phyloP scores from a whole-genome alignment of 2,797 vertebrate species.

The Yasuhikotakia modesta region DNA sequence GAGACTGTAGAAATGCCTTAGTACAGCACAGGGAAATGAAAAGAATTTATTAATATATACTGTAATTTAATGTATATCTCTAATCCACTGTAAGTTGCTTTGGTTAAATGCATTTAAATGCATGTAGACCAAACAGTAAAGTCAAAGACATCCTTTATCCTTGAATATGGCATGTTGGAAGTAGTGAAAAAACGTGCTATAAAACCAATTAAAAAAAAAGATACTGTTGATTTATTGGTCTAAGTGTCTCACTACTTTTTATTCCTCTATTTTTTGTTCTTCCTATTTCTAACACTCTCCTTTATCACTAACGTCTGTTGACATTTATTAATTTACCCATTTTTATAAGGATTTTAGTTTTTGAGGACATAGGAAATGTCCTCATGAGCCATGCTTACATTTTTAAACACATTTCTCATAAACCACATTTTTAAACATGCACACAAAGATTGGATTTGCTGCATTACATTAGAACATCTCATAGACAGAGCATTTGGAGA shows the following conservation, averaged over 20 bases:
- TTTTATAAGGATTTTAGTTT: no score
- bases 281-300: slow-evolving; percentile 3
- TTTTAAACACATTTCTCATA: no score
- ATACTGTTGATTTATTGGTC: slow-evolving; percentile 69
- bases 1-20: background rate
- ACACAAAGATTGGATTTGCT: no score
- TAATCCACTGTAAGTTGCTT: background rate
- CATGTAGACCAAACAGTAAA: background rate
- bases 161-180: slow-evolving; percentile 66
- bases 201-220: slow-evolving; percentile 72
- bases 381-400: no score
- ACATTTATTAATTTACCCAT: no score
- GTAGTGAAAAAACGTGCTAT: slow-evolving; percentile 69
- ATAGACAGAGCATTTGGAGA: no score
- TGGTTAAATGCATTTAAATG: background rate
- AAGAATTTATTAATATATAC: background rate
- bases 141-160: background rate
- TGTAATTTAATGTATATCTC: no score
- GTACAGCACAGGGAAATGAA: background rate
- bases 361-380: no score
- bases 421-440: no score
- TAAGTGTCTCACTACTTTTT: slow-evolving; percentile 47
- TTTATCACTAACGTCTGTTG: slow-evolving; percentile 41
- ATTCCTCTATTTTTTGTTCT: no score
- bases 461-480: no score